A percentile compares a stretch with the other conserved stretches of the same genome.
Conservation (phyloP, 1,140 invertebrate genomes). For the Trinorchestia longiramus region DNA sequence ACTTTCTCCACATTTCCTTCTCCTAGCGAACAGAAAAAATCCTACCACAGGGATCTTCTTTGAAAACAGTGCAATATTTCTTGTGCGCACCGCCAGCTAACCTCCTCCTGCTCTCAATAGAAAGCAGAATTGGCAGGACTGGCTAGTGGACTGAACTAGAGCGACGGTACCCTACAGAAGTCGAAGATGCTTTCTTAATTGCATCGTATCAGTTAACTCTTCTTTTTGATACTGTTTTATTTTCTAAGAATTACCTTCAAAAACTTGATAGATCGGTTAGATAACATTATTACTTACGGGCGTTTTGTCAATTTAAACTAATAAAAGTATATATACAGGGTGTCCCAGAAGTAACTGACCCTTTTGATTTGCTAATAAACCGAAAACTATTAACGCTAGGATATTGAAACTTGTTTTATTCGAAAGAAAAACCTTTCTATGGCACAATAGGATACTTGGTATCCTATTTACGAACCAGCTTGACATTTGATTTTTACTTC, state of each 20-base stretch:
- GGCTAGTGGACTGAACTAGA: neutral
- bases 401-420: no score
- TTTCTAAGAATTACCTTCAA: neutral
- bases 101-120: neutral
- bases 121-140: neutral
- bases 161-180: neutral
- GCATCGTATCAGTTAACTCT: neutral
- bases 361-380: no score
- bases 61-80: neutral
- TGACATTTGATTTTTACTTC: no score
- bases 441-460: no score
- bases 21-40: neutral
- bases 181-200: neutral
- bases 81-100: neutral
- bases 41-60: neutral
- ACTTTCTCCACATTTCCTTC: neutral
- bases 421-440: no score
- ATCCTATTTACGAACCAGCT: no score
- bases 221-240: neutral
- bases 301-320: no score
- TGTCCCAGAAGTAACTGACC: no score
- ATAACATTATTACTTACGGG: neutral
- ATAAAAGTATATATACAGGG: no score
- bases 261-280: neutral
- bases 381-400: no score